phyloP scores from a whole-genome alignment of 2,888 invertebrate species.

The Patella depressa region DNA sequence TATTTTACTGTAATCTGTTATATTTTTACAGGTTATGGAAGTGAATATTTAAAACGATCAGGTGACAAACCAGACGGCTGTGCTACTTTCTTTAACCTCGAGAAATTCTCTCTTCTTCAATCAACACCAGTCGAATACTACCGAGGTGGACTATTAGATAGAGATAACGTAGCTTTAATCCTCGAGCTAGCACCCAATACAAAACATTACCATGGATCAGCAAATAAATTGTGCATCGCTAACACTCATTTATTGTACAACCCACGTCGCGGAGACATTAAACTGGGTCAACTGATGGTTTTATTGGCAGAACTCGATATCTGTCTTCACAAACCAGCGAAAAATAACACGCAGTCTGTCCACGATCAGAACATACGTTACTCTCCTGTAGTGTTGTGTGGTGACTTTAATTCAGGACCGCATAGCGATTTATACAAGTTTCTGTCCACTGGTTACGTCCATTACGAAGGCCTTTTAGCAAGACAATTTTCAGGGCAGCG shows the following conservation, averaged over 20 bases:
- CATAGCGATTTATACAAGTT: conserved; percentile 81
- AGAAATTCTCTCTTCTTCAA: conserved; percentile 79
- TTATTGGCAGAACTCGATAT: conserved; percentile 88
- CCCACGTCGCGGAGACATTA: conserved; percentile 88
- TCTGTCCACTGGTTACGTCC: conserved; percentile 78
- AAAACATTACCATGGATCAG: conserved; percentile 20
- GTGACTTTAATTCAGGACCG: conserved; percentile 92
- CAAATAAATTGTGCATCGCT: conserved; percentile 79
- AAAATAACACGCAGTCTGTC: not conserved
- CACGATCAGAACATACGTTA: conserved; percentile 71
- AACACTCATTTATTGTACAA: conserved; percentile 97
- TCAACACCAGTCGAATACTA: conserved; percentile 81
- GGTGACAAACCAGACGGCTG: conserved; percentile 86
- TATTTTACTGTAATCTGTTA: not conserved
- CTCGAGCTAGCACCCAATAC: conserved; percentile 76
- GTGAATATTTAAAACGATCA: conserved; percentile 87
- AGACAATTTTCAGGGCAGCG: conserved; percentile 69
- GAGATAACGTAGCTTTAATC: conserved; percentile 90
- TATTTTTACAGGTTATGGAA: conserved; percentile 77
- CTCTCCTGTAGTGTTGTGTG: conserved; percentile 87
- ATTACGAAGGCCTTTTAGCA: conserved; percentile 62
- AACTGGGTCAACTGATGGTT: conserved; percentile 88
- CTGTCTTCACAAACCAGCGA: conserved; percentile 69
- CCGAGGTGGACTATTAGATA: conserved; percentile 78
- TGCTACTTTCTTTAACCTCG: conserved; percentile 85